Evolutionary conservation across 2,888 invertebrate species (phyloP).

Genomic region (Drosophila cognata): DNA sequence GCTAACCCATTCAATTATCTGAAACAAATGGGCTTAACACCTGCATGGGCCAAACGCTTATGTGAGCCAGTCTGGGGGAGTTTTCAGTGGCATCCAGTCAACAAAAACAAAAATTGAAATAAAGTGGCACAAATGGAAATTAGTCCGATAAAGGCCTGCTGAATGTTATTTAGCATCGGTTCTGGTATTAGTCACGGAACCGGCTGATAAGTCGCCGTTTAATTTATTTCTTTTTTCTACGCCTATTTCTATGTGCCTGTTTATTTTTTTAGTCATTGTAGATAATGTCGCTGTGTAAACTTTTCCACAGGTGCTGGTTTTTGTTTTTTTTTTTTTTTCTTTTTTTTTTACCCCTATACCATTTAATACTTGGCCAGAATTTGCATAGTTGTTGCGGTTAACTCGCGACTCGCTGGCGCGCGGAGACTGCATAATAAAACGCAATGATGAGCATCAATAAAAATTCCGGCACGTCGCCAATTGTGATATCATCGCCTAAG

Average conservation of each 20-base stretch:
- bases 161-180: slow-evolving; percentile 58
- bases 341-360: neutral
- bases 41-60: slow-evolving; percentile 25
- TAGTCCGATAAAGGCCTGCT: slow-evolving; percentile 28
- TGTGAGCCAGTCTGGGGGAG: neutral
- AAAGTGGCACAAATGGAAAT: slow-evolving; percentile 55
- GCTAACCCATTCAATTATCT: slow-evolving; percentile 26
- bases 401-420: slow-evolving; percentile 23
- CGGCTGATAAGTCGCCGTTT: slow-evolving; percentile 38
- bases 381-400: slow-evolving; percentile 46
- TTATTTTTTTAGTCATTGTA: slow-evolving; percentile 8
- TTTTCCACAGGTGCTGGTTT: slow-evolving; percentile 33
- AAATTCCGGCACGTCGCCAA: slow-evolving; percentile 68
- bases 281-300: slow-evolving; percentile 30
- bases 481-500: slow-evolving; percentile 71
- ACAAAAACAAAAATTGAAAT: slow-evolving; percentile 9
- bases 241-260: neutral
- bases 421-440: slow-evolving; percentile 31
- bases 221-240: neutral
- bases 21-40: neutral
- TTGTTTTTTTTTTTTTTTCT: neutral
- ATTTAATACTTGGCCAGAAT: slow-evolving; percentile 30
- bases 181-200: slow-evolving; percentile 56
- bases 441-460: slow-evolving; percentile 69
- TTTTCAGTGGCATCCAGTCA: slow-evolving; percentile 24